Conservation (phyloP, 2,888 invertebrate genomes). For the Carabus problematicus region DNA sequence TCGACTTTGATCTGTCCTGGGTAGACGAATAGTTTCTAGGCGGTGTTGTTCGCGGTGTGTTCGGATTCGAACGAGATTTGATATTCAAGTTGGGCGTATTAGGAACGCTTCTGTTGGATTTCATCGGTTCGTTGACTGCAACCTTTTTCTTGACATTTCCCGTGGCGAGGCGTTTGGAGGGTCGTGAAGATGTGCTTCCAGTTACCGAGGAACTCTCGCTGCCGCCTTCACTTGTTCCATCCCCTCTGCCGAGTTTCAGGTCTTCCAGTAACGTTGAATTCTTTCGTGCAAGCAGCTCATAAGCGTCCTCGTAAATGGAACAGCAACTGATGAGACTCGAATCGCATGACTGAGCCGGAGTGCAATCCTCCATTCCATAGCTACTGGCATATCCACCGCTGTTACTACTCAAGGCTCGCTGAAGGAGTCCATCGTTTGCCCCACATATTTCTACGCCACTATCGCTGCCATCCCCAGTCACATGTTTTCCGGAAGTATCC, state of each 20-base stretch:
- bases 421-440: conserved; percentile 58
- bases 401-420: conserved; percentile 65
- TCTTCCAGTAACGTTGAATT: conserved; percentile 58
- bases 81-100: conserved; percentile 33
- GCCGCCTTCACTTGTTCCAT: conserved; percentile 72
- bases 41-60: conserved; percentile 17
- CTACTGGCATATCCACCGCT: conserved; percentile 75
- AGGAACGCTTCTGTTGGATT: conserved; percentile 4
- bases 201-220: conserved; percentile 81
- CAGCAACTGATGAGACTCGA: conserved; percentile 81
- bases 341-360: conserved; percentile 74
- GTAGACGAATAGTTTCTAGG: conserved; percentile 30
- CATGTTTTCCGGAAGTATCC: conserved; percentile 37
- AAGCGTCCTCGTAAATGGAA: conserved; percentile 73
- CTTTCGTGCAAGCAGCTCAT: conserved; percentile 59
- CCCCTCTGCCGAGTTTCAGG: conserved; percentile 56
- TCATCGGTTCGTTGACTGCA: conserved; percentile 61
- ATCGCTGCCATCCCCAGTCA: conserved; percentile 71
- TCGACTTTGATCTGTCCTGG: conserved; percentile 29
- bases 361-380: conserved; percentile 63
- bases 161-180: conserved; percentile 58
- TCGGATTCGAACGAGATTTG: background rate
- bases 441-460: conserved; percentile 78
- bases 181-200: conserved; percentile 55
- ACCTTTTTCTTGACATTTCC: conserved; percentile 67